phyloP scores from a whole-genome alignment of 1,140 invertebrate genomes.

The Hycleus cichorii region DNA sequence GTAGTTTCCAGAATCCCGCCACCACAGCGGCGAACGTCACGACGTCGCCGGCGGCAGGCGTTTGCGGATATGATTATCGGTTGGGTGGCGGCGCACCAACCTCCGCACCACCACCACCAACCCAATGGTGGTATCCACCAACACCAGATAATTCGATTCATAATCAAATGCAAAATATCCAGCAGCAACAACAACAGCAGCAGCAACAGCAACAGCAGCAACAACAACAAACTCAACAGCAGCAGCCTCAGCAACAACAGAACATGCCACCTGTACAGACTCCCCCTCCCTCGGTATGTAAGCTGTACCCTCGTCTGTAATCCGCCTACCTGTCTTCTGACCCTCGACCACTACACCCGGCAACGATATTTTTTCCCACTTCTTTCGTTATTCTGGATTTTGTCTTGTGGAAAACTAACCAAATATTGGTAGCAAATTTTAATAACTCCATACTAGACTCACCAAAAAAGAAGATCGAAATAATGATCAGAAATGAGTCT shows the following conservation, averaged over 20 bases:
- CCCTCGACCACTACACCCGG: slow-evolving; percentile 2
- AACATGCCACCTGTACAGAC: slow-evolving; percentile 38
- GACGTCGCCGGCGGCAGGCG: slow-evolving; percentile 38
- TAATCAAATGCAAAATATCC: slow-evolving; percentile 21
- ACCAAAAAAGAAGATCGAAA: no score
- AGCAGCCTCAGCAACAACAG: slow-evolving; percentile 32
- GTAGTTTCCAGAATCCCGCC: slow-evolving; percentile 64
- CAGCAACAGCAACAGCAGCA: slow-evolving; percentile 41
- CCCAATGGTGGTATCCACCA: slow-evolving; percentile 61
- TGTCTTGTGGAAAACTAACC: background rate
- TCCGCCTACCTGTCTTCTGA: slow-evolving; percentile 16
- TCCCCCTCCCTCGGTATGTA: slow-evolving; percentile 36
- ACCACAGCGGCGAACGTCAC: slow-evolving; percentile 46
- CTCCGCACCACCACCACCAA: slow-evolving; percentile 48
- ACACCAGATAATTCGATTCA: slow-evolving; percentile 42
- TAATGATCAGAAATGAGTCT: no score
- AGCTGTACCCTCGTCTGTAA: background rate
- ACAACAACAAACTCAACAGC: slow-evolving; percentile 40
- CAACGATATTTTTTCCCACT: background rate
- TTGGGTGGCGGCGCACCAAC: slow-evolving; percentile 45
- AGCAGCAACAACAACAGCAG: slow-evolving; percentile 15
- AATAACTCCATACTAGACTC: no score
- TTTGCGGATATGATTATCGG: slow-evolving; percentile 53
- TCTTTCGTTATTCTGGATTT: background rate
- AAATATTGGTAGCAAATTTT: no score